These are phyloP conservation scores for Antechinus flavipes DNA, from an alignment of 2,113 vertebrate species.

Conservation along the genomic window DNA sequence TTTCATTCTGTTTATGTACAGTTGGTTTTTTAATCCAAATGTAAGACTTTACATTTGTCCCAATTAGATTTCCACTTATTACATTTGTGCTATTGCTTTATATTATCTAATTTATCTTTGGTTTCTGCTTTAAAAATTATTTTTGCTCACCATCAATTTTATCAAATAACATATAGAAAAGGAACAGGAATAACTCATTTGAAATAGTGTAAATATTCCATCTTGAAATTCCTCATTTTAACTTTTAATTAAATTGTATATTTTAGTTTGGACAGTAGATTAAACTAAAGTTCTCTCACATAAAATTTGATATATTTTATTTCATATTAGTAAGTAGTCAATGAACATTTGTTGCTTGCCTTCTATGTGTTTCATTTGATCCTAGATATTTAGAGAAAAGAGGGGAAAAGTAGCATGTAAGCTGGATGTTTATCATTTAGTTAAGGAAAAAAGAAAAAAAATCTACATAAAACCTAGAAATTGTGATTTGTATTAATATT, in stretches of 20 bases:
- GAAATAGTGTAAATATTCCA: slow-evolving; percentile 42
- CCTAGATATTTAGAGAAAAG: neutral
- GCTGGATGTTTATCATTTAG: neutral
- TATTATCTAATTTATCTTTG: neutral
- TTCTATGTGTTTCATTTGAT: neutral
- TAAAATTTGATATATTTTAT: neutral
- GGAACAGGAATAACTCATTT: slow-evolving; percentile 49
- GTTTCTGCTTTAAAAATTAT: slow-evolving; percentile 67
- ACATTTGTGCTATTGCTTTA: neutral
- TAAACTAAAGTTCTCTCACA: neutral
- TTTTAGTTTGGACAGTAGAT: slow-evolving; percentile 13
- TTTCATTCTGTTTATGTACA: neutral
- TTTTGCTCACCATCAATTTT: slow-evolving; percentile 55
- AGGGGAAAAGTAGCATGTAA: neutral
- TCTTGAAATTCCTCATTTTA: slow-evolving; percentile 45
- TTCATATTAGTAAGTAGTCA: neutral
- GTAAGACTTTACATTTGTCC: neutral
- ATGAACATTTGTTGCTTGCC: neutral
- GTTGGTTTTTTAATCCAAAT: neutral
- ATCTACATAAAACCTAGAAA: neutral
- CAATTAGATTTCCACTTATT: neutral
- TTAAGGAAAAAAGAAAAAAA: neutral
- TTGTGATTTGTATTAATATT: neutral
- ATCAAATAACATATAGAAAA: slow-evolving; percentile 54
- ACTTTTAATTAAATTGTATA: slow-evolving; percentile 42